Percentiles rank a stretch among this genome's conserved stretches.
Evolutionary conservation across 2,113 vertebrate genomes (phyloP).

Genomic region (Sinocyclocheilus grahami): DNA sequence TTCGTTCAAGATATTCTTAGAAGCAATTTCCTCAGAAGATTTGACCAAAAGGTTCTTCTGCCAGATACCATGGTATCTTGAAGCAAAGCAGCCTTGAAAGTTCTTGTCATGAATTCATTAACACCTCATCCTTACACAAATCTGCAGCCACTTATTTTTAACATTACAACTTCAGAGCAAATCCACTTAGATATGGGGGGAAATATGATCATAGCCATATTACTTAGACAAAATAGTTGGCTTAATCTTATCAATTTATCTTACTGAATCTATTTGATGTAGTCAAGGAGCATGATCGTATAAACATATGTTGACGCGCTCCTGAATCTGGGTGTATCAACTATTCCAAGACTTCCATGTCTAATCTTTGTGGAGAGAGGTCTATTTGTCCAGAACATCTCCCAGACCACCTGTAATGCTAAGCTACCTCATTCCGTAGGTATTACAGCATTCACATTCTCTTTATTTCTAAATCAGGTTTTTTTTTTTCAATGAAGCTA

Average conservation of each 20-base stretch:
- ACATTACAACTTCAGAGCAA: conserved; percentile 26
- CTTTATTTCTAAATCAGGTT: conserved; percentile 7
- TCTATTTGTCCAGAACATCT: conserved; percentile 17
- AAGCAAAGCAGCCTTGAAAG: conserved; percentile 54
- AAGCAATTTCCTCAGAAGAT: background rate
- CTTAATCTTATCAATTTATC: background rate
- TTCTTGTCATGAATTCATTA: conserved; percentile 54
- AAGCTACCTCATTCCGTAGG: background rate
- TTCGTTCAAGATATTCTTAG: conserved; percentile 29
- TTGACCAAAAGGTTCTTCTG: conserved; percentile 22
- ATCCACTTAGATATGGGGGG: background rate
- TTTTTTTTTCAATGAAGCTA: background rate
- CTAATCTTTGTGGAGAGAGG: conserved; percentile 29
- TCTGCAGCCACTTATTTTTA: conserved; percentile 56
- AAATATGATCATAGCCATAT: background rate
- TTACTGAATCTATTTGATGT: background rate
- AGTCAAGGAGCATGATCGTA: conserved; percentile 7
- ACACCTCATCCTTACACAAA: conserved; percentile 42
- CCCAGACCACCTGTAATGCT: background rate
- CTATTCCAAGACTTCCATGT: background rate
- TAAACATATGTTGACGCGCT: conserved; percentile 22
- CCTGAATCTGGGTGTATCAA: background rate
- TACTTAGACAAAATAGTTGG: background rate
- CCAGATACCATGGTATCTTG: conserved; percentile 34
- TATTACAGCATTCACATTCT: background rate